phyloP scores from a whole-genome alignment of 2,888 invertebrate species.

The Rhogogaster chlorosoma region DNA sequence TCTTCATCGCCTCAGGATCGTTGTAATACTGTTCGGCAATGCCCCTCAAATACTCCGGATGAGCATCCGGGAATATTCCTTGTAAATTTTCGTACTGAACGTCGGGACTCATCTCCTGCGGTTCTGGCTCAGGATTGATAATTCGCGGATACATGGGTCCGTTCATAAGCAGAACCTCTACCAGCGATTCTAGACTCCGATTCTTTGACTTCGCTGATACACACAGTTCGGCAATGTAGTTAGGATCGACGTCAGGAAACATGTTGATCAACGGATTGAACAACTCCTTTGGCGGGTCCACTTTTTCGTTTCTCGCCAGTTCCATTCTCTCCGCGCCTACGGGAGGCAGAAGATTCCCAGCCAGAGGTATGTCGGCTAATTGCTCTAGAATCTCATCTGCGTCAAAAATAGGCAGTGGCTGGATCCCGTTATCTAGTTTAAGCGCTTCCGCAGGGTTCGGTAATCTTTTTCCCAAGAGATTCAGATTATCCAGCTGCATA shows the following conservation, averaged over 20 bases:
- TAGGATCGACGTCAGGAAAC: conserved; percentile 63
- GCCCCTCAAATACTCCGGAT: conserved; percentile 67
- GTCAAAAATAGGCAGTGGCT: not conserved
- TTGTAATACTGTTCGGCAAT: conserved; percentile 54
- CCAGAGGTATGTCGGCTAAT: not conserved
- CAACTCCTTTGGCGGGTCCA: conserved; percentile 9
- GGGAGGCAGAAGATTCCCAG: not conserved
- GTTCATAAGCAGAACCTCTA: not conserved
- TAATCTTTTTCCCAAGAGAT: not conserved
- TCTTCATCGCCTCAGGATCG: conserved; percentile 58
- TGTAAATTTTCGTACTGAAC: conserved; percentile 62
- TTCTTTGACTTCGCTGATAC: not conserved
- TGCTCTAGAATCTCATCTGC: not conserved
- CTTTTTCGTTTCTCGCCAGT: not conserved
- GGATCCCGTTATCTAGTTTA: not conserved
- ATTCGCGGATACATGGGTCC: conserved; percentile 24
- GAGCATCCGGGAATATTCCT: conserved; percentile 71
- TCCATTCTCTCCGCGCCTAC: not conserved
- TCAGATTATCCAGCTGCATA: not conserved
- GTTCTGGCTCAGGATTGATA: conserved; percentile 34
- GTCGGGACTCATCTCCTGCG: conserved; percentile 53
- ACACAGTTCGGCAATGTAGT: conserved; percentile 35
- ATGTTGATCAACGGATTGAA: conserved; percentile 44
- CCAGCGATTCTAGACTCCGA: conserved; percentile 21
- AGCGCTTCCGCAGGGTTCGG: not conserved